Evolutionary conservation across 1,140 invertebrate species (phyloP), one percentile per base, ranked within the genome.

Genomic region (Drosophila hydei): DNA sequence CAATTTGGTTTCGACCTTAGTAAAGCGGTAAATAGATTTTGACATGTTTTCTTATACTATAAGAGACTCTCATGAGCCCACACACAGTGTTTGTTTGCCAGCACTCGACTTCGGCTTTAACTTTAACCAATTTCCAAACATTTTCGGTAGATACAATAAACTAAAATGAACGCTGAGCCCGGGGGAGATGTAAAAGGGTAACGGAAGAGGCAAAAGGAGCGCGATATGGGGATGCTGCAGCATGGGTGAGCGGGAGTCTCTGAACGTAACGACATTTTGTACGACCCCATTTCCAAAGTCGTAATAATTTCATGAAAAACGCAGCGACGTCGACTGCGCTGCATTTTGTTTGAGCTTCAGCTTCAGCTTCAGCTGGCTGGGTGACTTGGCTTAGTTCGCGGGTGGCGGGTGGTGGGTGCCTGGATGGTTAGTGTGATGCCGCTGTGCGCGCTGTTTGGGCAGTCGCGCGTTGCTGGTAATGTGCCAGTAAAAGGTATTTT

Each of bases 301-400:
- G 81, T 87, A 87, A 87, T 87, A 88, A 88, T 87, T 87, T 87
- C 83, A 87, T 88, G 63, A 88, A 78, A 88, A 87, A 88, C 83
- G 78, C 83, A 81, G 80, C 81, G 33, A 75, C 59, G 65, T 33
- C 64, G 65, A 48, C 79, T 43, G 42, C 47, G 60, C 69, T 87
- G 65, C 65, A 73, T 51, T 73, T 50, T 30, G 48, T 18, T 51
- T 47, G 21, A 47, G 45, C 19, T 47, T 43, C 38, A n/a, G 43
- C 18, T 5, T 14, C 8, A 38, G 36, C 36, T 4, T 23, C 21
- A 12, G 11, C 19, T 23, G 19, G 43, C 11, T 47, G 11, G 38
- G 36, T 36, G 38, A 38, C 40, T 27, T 56, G 38, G 54, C 54
- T 56, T 56, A 43, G n/a, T 56, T 55, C 36, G 12, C 30, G 30